These are phyloP conservation scores for Andrena chrysosceles DNA, from an alignment of 2,888 invertebrate genomes.

Conservation along the genomic window DNA sequence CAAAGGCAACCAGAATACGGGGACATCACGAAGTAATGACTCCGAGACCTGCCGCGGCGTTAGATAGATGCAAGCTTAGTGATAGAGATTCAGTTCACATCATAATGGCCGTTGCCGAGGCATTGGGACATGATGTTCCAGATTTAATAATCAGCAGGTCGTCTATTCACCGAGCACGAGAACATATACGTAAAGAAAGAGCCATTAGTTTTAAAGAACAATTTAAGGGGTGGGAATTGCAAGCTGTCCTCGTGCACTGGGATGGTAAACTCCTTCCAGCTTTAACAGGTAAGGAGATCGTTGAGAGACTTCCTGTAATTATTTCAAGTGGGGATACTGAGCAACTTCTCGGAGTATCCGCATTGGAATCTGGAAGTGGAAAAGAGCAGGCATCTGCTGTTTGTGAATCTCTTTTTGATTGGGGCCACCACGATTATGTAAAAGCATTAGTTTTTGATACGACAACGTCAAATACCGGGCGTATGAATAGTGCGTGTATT, in stretches of 20 bases:
- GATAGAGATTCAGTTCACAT: constrained; percentile 52
- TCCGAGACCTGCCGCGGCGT: constrained; percentile 28
- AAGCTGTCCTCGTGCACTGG: constrained; percentile 9
- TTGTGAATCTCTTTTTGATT: constrained; percentile 3
- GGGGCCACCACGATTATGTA: background rate
- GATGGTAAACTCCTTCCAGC: constrained; percentile 4
- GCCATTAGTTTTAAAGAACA: constrained; percentile 15
- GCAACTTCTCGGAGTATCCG: background rate
- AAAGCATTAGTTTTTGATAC: constrained; percentile 1
- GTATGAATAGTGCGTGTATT: background rate
- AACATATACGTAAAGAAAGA: constrained; percentile 34
- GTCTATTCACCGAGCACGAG: constrained; percentile 28
- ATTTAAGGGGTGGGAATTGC: constrained; percentile 7
- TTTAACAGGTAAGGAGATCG: constrained; percentile 2
- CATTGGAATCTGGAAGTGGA: background rate
- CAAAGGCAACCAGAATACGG: background rate
- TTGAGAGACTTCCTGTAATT: constrained; percentile 5
- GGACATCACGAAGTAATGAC: background rate
- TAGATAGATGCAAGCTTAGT: constrained; percentile 55
- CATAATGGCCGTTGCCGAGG: constrained; percentile 41
- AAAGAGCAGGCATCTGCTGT: constrained; percentile 4
- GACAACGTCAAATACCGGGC: background rate
- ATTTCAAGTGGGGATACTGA: constrained; percentile 1
- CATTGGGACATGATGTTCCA: constrained; percentile 35
- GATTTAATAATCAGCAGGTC: constrained; percentile 43